Evolutionary conservation across 1,140 invertebrate species (phyloP).

Genomic region (Drosophila leontia): DNA sequence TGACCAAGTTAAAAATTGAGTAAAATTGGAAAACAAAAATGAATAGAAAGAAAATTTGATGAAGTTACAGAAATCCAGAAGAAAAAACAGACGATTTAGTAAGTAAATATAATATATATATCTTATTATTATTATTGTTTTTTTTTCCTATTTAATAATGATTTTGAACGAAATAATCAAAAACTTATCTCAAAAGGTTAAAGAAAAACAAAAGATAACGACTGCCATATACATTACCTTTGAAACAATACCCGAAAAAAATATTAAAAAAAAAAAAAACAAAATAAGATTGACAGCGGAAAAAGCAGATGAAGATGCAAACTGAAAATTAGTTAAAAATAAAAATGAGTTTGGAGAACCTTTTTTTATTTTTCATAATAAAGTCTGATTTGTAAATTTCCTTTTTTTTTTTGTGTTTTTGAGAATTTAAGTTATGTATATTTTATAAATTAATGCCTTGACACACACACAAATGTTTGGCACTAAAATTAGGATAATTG

Average conservation of each 20-base stretch:
- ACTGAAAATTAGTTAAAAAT: conserved; percentile 1
- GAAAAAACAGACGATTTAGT: conserved; percentile 8
- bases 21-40: background rate
- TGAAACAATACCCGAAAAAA: conserved; percentile 27
- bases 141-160: conserved; percentile 49
- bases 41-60: background rate
- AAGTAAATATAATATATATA: conserved; percentile 10
- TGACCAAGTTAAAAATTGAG: conserved; percentile 20
- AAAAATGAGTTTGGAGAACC: conserved; percentile 12
- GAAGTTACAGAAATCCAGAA: conserved; percentile 1
- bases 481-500: conserved; percentile 12
- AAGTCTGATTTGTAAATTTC: conserved; percentile 59
- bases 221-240: conserved; percentile 73
- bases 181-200: conserved; percentile 66
- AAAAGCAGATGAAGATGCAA: background rate
- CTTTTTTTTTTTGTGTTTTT: conserved; percentile 27
- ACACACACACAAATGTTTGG: conserved; percentile 14
- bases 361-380: conserved; percentile 23
- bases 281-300: conserved; percentile 16
- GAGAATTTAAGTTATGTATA: conserved; percentile 27
- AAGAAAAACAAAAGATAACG: conserved; percentile 61
- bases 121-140: conserved; percentile 25
- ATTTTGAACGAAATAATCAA: conserved; percentile 67
- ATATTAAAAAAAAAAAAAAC: background rate
- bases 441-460: conserved; percentile 15